These are phyloP conservation scores for Aurelia sp. DNA, from an alignment of 30 jellyfish, hydroid and myxozoan genomes.

Conservation along the genomic window DNA sequence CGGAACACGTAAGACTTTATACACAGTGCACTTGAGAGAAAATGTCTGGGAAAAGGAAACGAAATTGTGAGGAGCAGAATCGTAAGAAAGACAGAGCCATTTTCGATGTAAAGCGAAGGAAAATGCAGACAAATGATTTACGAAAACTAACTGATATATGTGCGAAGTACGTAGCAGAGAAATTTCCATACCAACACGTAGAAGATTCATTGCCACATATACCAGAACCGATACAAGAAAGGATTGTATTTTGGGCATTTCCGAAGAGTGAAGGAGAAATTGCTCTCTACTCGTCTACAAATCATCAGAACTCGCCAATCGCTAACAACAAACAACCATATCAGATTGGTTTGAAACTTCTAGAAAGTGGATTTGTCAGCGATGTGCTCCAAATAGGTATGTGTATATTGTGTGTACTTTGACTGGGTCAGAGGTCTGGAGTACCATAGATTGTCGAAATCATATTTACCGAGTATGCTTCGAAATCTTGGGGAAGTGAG, in stretches of 20 bases:
- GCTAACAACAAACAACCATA: slow-evolving; percentile 78
- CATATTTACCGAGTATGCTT: too few relatives aligned
- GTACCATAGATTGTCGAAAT: too few relatives aligned
- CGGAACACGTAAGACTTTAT: neutral
- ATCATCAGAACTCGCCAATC: slow-evolving; percentile 32
- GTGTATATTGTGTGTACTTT: slow-evolving; percentile 16
- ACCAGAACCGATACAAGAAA: slow-evolving; percentile 88
- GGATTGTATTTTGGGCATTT: slow-evolving; percentile 84
- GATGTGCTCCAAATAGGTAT: slow-evolving; percentile 95
- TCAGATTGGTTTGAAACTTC: slow-evolving; percentile 70
- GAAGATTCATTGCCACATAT: slow-evolving; percentile 77
- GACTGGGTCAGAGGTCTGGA: too few relatives aligned
- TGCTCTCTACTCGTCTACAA: slow-evolving; percentile 86
- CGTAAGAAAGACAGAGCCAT: slow-evolving; percentile 30
- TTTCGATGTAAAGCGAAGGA: slow-evolving; percentile 29
- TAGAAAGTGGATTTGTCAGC: slow-evolving; percentile 76
- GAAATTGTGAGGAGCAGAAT: slow-evolving; percentile 7
- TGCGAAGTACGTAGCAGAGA: slow-evolving; percentile 84
- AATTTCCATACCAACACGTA: slow-evolving; percentile 83
- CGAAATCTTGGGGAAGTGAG: too few relatives aligned
- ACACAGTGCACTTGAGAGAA: neutral
- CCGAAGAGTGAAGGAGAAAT: slow-evolving; percentile 80
- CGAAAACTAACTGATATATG: slow-evolving; percentile 74
- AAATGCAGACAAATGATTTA: neutral
- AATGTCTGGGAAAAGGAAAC: slow-evolving; percentile 52